These are phyloP conservation scores for Pristionchus maxplancki DNA, from an alignment of 2,888 invertebrate species.

Conservation along the genomic window DNA sequence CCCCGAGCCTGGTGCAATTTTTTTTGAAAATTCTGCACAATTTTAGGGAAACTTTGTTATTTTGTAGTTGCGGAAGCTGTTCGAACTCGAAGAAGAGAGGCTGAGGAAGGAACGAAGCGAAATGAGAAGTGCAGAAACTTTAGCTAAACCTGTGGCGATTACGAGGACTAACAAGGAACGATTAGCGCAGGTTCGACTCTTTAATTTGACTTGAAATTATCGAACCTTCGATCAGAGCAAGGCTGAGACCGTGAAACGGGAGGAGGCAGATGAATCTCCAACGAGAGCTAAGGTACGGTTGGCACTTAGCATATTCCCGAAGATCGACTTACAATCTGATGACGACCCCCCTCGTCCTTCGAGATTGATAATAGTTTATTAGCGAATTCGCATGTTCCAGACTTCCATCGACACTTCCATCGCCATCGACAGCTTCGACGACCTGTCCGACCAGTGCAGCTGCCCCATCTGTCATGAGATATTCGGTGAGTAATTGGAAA, in stretches of 20 bases:
- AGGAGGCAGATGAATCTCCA: neutral
- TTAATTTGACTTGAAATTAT: too few species aligned
- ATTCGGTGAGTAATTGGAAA: neutral
- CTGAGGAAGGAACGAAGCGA: neutral
- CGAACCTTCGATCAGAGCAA: too few species aligned
- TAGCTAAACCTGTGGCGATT: neutral
- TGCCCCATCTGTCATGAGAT: neutral
- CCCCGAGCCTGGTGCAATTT: too few species aligned
- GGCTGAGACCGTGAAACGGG: too few species aligned
- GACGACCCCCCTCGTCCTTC: too few species aligned
- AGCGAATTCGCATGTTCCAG: neutral
- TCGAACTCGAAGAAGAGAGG: neutral
- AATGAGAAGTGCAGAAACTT: neutral
- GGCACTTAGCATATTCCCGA: too few species aligned
- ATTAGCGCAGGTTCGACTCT: too few species aligned
- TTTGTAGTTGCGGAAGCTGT: neutral
- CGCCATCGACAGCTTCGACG: neutral
- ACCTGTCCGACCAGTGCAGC: conserved; percentile 12
- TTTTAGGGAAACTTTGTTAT: neutral
- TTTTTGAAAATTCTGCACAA: too few species aligned
- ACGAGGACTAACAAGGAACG: too few species aligned
- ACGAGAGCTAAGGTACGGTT: neutral
- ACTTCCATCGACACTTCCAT: neutral
- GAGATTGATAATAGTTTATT: too few species aligned
- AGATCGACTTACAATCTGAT: too few species aligned